Percentiles rank a stretch among this genome's conserved stretches.
Evolutionary conservation across 2,888 invertebrate genomes (phyloP).

Genomic region (Hemithea aestivaria): DNA sequence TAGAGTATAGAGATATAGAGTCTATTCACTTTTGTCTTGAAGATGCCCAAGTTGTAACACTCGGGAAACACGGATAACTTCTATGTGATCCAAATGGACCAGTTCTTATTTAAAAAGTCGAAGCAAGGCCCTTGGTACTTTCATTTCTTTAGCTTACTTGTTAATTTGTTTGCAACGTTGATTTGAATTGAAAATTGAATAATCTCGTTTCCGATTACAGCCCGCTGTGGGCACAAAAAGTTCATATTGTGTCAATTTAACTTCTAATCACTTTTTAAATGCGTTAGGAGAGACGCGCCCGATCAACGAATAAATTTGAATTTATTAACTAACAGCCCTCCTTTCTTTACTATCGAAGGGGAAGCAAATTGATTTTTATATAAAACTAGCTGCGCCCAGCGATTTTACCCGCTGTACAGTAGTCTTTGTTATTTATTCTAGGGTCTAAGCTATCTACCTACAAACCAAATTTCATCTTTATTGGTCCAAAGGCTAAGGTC

Average conservation of each 20-base stretch:
- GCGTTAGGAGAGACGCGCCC: constrained; percentile 67
- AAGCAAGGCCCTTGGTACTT: background rate
- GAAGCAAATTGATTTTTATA: constrained; percentile 65
- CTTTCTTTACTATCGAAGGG: constrained; percentile 61
- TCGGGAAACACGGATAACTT: too few species aligned
- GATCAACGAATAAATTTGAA: constrained; percentile 78
- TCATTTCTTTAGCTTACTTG: background rate
- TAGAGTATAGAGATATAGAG: too few species aligned
- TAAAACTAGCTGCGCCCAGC: constrained; percentile 13
- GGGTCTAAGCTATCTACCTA: too few species aligned
- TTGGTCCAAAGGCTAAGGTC: too few species aligned
- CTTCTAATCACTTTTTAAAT: constrained; percentile 79
- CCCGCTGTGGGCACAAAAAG: constrained; percentile 63
- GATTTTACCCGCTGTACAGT: too few species aligned
- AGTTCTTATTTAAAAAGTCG: too few species aligned
- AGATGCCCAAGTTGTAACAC: too few species aligned
- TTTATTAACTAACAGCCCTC: constrained; percentile 67
- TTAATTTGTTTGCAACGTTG: constrained; percentile 18
- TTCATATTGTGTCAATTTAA: constrained; percentile 79
- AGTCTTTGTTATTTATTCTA: too few species aligned
- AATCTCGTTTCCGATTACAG: constrained; percentile 67
- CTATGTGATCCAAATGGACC: too few species aligned
- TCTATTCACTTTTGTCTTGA: too few species aligned
- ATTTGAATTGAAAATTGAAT: constrained; percentile 66
- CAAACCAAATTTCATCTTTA: too few species aligned